Base-by-base conservation (phyloP, 2,888 invertebrate genomes). In the Scaeva pyrastri region DNA sequence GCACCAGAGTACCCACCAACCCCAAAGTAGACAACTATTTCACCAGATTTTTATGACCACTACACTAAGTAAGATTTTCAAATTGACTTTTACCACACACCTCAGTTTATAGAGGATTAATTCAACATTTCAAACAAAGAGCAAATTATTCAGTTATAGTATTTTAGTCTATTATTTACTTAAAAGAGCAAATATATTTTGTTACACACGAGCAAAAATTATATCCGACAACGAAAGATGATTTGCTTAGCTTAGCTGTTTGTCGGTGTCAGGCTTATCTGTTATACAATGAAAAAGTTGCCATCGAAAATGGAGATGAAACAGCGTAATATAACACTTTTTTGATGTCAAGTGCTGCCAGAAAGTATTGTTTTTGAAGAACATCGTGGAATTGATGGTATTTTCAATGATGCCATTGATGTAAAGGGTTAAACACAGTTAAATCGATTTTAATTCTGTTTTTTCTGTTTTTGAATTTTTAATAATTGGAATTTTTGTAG, bases 1-100 rank as follows among this genome's bases (percentile, higher is more conserved):
- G 6, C 16, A 48, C 43, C 1, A 43, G n/a, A 43, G 12, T 3
- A 48, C n/a, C 14, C 45, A 45, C 7, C 48, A 8, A 41, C 39
- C 19, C 58, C 56, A 14, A 14, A 43, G 16, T 2, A 36, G 11
- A 4, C 4, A 12, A 39, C 14, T 39, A 14, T 4, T 2, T 14
- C 7, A 19, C 2, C 21, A 11, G 1, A 26, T 14, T n/a, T 6
- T 31, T 31, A 31, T 31, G 8, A 3, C 31, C 31, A 8, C 31
- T 31, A 31, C 31, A 64, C 64, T 14, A 64, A 43, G 6, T 39
- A 21, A 41, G 23, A 16, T 12, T n/a, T 16, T 3, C 19, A 4
- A 45, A 19, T 52, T 26, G 43, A 16, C 48, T 41, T 71, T 64
- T 71, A 74, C 62, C 64, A 84, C 83, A 74, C 74, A 84, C 83